Evolutionary conservation across 2,113 vertebrate genomes (phyloP).

Genomic region (Ictalurus punctatus): DNA sequence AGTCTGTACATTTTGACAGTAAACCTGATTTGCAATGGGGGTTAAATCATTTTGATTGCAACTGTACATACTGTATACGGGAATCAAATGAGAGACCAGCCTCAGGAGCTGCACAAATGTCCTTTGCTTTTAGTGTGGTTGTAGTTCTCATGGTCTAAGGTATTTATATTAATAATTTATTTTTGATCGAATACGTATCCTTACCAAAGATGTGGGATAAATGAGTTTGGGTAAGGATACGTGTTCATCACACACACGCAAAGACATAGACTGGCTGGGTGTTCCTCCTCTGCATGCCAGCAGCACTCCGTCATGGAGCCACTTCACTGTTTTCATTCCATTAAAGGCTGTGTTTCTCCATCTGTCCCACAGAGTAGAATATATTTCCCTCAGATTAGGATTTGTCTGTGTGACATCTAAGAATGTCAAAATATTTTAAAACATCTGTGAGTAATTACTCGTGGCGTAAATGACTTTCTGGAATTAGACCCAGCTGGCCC

Average conservation of each 20-base stretch:
- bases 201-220: background rate
- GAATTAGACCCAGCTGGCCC: constrained; percentile 12
- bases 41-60: too few relatives aligned
- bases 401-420: background rate
- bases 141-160: too few relatives aligned
- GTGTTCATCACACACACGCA: background rate
- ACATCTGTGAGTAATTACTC: constrained; percentile 11
- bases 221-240: background rate
- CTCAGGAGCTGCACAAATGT: background rate
- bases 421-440: constrained; percentile 20
- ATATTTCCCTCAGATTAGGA: background rate
- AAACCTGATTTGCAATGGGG: too few relatives aligned
- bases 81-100: background rate
- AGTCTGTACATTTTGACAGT: too few relatives aligned
- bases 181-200: background rate
- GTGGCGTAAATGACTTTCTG: background rate
- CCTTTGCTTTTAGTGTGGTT: background rate
- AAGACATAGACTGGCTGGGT: background rate
- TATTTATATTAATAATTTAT: background rate
- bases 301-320: background rate
- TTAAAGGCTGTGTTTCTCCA: constrained; percentile 2
- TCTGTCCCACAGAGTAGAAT: background rate
- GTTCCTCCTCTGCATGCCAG: constrained; percentile 10
- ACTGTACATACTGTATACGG: background rate
- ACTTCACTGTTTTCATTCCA: constrained; percentile 26